phyloP scores from a whole-genome alignment of 2,888 invertebrate species.

The Yponomeuta malinellus region DNA sequence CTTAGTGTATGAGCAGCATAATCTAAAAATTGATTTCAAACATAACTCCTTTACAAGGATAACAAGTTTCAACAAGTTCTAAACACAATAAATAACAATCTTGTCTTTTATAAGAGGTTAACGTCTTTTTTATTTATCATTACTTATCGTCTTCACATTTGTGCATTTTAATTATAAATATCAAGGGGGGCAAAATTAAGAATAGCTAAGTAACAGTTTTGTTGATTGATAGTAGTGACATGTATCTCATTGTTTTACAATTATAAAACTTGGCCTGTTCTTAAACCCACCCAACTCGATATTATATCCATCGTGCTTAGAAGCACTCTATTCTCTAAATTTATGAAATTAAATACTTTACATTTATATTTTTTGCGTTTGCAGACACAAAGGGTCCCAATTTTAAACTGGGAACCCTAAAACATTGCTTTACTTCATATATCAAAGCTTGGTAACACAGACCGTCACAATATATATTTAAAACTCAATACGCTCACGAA shows the following conservation, averaged over 20 bases:
- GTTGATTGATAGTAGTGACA: not conserved
- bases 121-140: conserved; percentile 34
- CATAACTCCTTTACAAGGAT: conserved; percentile 68
- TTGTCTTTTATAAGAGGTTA: conserved; percentile 63
- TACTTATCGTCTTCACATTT: conserved; percentile 52
- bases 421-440: not conserved
- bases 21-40: conserved; percentile 56
- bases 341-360: not conserved
- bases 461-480: conserved; percentile 1
- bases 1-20: conserved; percentile 32
- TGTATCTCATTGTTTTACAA: not conserved
- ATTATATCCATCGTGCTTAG: conserved; percentile 47
- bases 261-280: not conserved
- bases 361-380: not conserved
- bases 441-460: not conserved
- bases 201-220: not conserved
- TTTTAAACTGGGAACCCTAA: not conserved
- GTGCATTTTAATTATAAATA: conserved; percentile 30
- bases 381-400: not conserved
- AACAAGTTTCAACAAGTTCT: conserved; percentile 53
- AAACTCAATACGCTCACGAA: conserved; percentile 4
- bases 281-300: not conserved
- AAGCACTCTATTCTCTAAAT: conserved; percentile 30
- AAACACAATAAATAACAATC: conserved; percentile 33
- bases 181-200: not conserved